Conservation (phyloP, 2,797 vertebrate species). For the Lithobates sylvaticus region DNA sequence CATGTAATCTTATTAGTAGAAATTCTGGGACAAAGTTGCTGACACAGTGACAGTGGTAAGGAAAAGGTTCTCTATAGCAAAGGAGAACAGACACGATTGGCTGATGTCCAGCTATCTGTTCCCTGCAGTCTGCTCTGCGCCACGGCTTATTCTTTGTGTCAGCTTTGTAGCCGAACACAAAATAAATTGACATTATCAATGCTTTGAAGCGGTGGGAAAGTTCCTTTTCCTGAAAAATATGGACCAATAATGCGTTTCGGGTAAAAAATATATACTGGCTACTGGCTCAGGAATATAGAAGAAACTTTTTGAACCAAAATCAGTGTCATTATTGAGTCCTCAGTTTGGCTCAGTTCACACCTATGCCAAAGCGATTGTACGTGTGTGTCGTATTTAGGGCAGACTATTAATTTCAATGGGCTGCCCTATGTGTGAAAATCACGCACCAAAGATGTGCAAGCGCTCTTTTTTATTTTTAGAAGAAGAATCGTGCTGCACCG, state of each 20-base stretch:
- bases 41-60: constrained; percentile 28
- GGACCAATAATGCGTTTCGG: not conserved
- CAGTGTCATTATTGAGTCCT: no score
- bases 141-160: not conserved
- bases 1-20: constrained; percentile 33
- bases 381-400: no score
- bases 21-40: constrained; percentile 38
- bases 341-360: no score
- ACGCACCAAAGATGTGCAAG: no score
- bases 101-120: constrained; percentile 17
- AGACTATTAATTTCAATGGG: no score
- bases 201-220: not conserved
- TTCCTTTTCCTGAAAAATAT: not conserved
- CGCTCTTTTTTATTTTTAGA: no score
- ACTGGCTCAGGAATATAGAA: not conserved
- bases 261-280: not conserved
- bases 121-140: constrained; percentile 25
- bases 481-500: no score
- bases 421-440: no score
- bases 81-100: constrained; percentile 23
- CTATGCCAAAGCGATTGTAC: no score
- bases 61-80: not conserved
- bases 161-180: constrained; percentile 2
- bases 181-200: constrained; percentile 13
- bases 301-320: not conserved